Base-by-base conservation (phyloP, 2,113 vertebrate genomes). In the Ceyx margarethae region DNA sequence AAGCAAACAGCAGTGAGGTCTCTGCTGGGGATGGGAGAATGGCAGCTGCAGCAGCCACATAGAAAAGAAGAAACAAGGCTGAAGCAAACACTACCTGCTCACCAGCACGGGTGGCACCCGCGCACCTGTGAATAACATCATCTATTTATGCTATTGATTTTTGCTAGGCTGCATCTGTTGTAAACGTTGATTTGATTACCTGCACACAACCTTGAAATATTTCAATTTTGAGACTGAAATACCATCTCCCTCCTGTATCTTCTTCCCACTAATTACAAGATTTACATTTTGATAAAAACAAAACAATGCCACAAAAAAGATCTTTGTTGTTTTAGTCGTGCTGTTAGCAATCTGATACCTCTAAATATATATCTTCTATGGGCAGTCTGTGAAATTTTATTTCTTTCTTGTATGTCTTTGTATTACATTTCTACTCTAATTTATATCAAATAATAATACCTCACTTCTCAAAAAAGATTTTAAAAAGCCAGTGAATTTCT, bases 161-260 rank as follows among this genome's bases (percentile, higher is more conserved):
- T 81, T 94, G 22, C 51, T 71, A n/a, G 74, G 74, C 77, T 76
- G 46, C 35, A 66, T 79, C 72, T 91, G 9, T 60, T 81, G 53
- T 54, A 74, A 85, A 45, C 35, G 83, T 82, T 80, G 62, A 94
- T 94, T 78, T 91, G 46, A 94, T 87, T 82, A 93, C 56, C 46
- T 91, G 61, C 48, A 56, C 35, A 77, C 58, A 95, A 91, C 92
- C 94, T 95, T 94, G 95, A 93, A 89, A 88, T 69, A 33, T 91
- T 92, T 68, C 48, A 40, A 13, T 81, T 90, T 87, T 72, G 43
- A 62, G 33, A 80, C 60, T 54, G 40, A 83, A 50, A 50, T 85
- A 53, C 33, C 54, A 79, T 50, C 40, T 89, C 48, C 26, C 33
- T 81, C 61, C 42, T 62, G 5, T 26, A 43, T 77, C 86, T 91